These are phyloP conservation scores for Hybos culiciformis DNA, from an alignment of 2,888 invertebrate genomes.

Conservation along the genomic window DNA sequence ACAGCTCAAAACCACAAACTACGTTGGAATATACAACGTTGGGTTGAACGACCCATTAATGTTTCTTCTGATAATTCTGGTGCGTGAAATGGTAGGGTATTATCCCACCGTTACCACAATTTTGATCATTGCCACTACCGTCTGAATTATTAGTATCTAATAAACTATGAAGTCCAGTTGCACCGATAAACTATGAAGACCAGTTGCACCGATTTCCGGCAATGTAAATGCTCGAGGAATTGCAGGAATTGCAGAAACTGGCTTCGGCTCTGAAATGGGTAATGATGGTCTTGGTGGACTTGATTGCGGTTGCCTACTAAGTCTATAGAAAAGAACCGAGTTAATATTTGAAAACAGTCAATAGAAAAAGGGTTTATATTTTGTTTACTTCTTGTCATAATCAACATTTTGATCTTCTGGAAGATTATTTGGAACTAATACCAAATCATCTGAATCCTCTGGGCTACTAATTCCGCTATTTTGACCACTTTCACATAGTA, in stretches of 20 bases:
- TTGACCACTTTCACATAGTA: conserved; percentile 37
- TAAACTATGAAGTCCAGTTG: conserved; percentile 38
- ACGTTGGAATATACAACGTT: too few relatives aligned
- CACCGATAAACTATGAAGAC: too few relatives aligned
- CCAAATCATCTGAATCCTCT: conserved; percentile 64
- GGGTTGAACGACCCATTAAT: conserved; percentile 70
- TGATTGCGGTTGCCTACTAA: conserved; percentile 28
- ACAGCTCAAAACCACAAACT: too few relatives aligned
- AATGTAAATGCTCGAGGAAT: conserved; percentile 53
- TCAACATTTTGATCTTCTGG: conserved; percentile 42
- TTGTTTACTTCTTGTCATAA: conserved; percentile 28
- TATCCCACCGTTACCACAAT: too few relatives aligned
- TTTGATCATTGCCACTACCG: conserved; percentile 25
- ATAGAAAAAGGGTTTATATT: background rate
- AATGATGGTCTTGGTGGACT: conserved; percentile 56
- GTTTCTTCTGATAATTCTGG: conserved; percentile 94
- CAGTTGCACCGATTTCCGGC: conserved; percentile 51
- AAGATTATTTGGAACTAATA: conserved; percentile 58
- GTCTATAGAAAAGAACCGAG: too few relatives aligned
- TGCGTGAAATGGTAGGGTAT: conserved; percentile 62
- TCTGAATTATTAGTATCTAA: conserved; percentile 33
- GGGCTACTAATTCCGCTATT: conserved; percentile 47
- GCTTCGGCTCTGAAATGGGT: conserved; percentile 62
- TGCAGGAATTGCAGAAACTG: conserved; percentile 54
- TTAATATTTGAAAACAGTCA: too few relatives aligned